phyloP scores from a whole-genome alignment of 2,797 vertebrate species.

The Anableps anableps region DNA sequence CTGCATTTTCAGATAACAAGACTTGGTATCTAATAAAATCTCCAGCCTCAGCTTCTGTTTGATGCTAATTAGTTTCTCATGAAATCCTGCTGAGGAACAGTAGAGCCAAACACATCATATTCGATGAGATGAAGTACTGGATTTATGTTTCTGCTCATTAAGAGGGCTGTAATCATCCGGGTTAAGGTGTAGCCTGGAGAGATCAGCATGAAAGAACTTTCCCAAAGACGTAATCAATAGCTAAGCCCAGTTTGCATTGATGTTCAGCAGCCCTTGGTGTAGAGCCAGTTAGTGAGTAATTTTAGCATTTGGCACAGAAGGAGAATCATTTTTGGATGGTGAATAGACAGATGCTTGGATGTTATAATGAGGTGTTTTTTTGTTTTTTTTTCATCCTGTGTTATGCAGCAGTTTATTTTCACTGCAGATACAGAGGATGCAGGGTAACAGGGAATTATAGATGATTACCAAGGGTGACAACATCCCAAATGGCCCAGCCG shows the following conservation, averaged over 20 bases:
- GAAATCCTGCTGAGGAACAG: slow-evolving; percentile 26
- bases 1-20: slow-evolving; percentile 18
- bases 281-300: slow-evolving; percentile 22
- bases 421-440: slow-evolving; percentile 18
- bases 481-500: slow-evolving; percentile 30
- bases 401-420: slow-evolving; percentile 20
- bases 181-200: slow-evolving; percentile 2
- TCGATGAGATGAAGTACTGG: slow-evolving; percentile 24
- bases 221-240: slow-evolving; percentile 49
- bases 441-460: not conserved
- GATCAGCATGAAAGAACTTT: slow-evolving; percentile 40
- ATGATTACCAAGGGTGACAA: slow-evolving; percentile 52
- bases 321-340: slow-evolving; percentile 8
- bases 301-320: slow-evolving; percentile 7
- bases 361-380: slow-evolving; percentile 17
- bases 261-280: slow-evolving; percentile 4
- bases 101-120: slow-evolving; percentile 11
- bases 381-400: not conserved
- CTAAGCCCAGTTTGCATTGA: slow-evolving; percentile 34
- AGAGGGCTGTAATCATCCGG: slow-evolving; percentile 30
- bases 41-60: slow-evolving; percentile 16
- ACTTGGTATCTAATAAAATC: slow-evolving; percentile 8
- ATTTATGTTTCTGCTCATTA: slow-evolving; percentile 29
- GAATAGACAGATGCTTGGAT: slow-evolving; percentile 1
- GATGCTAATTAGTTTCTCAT: slow-evolving; percentile 43